Percentiles rank a stretch among this genome's conserved stretches.
phyloP scores from a whole-genome alignment of 2,888 invertebrate species.

The Capitulum mitella region DNA sequence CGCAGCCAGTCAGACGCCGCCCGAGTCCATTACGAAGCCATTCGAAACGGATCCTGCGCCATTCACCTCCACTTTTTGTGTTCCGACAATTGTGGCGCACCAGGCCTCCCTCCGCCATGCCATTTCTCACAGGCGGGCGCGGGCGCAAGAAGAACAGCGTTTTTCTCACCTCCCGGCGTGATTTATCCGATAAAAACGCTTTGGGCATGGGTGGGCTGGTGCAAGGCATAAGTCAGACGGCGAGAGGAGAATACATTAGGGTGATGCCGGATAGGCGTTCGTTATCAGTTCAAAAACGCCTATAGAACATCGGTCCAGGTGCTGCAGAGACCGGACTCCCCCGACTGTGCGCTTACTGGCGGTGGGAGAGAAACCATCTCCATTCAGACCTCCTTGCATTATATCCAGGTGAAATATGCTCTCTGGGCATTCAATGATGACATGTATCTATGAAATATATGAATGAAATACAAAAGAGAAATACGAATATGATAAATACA shows the following conservation, averaged over 20 bases:
- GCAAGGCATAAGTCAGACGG: not conserved
- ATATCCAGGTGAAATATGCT: too few species aligned
- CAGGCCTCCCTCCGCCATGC: not conserved
- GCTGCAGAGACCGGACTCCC: too few species aligned
- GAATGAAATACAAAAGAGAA: too few species aligned
- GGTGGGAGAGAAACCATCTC: too few species aligned
- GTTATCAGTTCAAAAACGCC: not conserved
- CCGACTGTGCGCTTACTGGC: too few species aligned
- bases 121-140: slow-evolving; percentile 9
- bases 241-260: not conserved
- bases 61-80: not conserved
- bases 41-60: slow-evolving; percentile 21
- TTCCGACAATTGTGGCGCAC: slow-evolving; percentile 6
- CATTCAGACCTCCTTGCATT: too few species aligned
- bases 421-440: too few species aligned
- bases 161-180: slow-evolving; percentile 21
- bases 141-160: not conserved
- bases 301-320: too few species aligned
- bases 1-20: not conserved
- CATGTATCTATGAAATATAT: too few species aligned
- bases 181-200: slow-evolving; percentile 15
- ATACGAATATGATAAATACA: too few species aligned
- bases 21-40: slow-evolving; percentile 21
- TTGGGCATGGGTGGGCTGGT: slow-evolving; percentile 16
- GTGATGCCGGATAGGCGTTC: not conserved